These are phyloP conservation scores for Philantomba maxwellii DNA, from an alignment of 2,113 vertebrate species.

Conservation along the genomic window DNA sequence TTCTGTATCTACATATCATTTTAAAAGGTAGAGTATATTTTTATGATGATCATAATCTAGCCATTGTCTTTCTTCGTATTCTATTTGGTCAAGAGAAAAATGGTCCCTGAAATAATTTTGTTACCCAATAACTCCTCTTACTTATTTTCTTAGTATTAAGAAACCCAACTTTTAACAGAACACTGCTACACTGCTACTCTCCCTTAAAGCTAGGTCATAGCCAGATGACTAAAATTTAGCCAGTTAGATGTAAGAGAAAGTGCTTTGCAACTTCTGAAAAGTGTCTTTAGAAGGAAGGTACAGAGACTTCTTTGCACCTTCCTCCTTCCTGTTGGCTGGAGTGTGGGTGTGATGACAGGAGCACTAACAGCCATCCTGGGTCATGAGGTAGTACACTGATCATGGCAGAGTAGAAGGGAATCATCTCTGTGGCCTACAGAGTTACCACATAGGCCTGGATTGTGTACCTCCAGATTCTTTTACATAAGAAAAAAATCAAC, in stretches of 20 bases:
- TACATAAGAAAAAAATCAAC: background rate
- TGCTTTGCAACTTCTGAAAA: background rate
- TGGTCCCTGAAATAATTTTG: background rate
- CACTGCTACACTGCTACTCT: background rate
- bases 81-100: background rate
- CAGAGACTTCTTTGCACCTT: background rate
- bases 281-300: background rate
- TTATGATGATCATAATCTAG: background rate
- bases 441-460: background rate
- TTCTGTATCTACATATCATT: background rate
- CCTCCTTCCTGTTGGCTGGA: background rate
- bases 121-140: background rate
- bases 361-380: background rate
- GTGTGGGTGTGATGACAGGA: background rate
- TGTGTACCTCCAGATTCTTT: background rate
- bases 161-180: background rate
- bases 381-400: background rate
- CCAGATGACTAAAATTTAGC: background rate
- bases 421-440: background rate
- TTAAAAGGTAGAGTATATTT: background rate
- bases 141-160: conserved; percentile 1
- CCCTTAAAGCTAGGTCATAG: background rate
- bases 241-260: background rate
- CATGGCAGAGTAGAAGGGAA: background rate
- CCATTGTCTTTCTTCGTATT: background rate